phyloP scores from a whole-genome alignment of 2,797 vertebrate species.

The Gymnocypris eckloni region DNA sequence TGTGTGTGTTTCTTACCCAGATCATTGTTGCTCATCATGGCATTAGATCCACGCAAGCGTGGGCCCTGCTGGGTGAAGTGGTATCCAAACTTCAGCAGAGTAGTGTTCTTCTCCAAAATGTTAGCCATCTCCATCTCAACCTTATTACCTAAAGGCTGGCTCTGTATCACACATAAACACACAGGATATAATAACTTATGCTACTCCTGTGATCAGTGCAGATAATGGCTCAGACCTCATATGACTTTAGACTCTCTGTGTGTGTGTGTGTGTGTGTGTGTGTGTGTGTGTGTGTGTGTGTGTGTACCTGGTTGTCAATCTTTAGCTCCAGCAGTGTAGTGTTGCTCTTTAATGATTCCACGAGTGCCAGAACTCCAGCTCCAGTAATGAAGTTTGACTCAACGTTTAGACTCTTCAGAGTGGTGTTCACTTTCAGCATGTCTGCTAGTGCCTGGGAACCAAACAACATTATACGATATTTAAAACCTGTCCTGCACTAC shows the following conservation, averaged over 20 bases:
- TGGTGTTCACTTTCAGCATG: slow-evolving; percentile 92
- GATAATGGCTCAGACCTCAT: background rate
- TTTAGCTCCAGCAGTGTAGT: slow-evolving; percentile 90
- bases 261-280: background rate
- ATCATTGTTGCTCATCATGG: slow-evolving; percentile 99
- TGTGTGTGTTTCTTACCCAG: slow-evolving; percentile 80
- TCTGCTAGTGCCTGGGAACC: slow-evolving; percentile 88
- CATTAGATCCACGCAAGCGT: slow-evolving; percentile 92
- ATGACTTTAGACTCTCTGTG: background rate
- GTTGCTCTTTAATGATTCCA: slow-evolving; percentile 88
- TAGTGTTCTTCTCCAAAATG: slow-evolving; percentile 95
- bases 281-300: background rate
- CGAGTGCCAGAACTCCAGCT: slow-evolving; percentile 85
- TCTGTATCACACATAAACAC: slow-evolving; percentile 75
- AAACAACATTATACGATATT: background rate
- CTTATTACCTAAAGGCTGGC: slow-evolving; percentile 96
- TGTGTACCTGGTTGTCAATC: slow-evolving; percentile 94
- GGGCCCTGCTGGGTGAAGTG: slow-evolving; percentile 98
- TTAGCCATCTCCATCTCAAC: slow-evolving; percentile 99
- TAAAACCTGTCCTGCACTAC: background rate
- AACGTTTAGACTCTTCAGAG: slow-evolving; percentile 91
- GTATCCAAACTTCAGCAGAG: slow-evolving; percentile 94
- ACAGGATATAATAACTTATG: background rate
- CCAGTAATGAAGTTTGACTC: slow-evolving; percentile 99
- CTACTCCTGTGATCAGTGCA: background rate